Base-by-base conservation (phyloP, 1,140 invertebrate genomes). In the Atta colombica region DNA sequence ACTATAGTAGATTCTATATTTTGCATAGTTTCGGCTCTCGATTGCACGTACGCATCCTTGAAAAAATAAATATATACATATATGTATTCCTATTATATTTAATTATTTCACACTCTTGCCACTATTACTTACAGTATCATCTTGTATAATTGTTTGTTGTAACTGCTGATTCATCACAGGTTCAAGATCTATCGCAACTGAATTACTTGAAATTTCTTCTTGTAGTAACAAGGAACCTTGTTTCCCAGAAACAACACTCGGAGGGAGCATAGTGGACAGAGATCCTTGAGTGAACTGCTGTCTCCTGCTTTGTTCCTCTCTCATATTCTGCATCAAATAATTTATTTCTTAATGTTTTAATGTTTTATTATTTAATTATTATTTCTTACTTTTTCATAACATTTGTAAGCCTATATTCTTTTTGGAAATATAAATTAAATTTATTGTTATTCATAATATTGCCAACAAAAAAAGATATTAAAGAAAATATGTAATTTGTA, bases 1-100 rank as follows among this genome's bases (percentile, higher is more conserved):
- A 99, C 98, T 93, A 99, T 99, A 45, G 99, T 99, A 14, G 98
- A 98, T 95, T 99, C 99, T 93, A 99, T 99, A 94, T 98, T 99
- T 94, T 99, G 98, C 99, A 99, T 99, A 0, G 99, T 99, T 94
- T 99, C 98, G 53, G 98, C 98, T 91, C 99, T 96, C 93, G 98
- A 98, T 93, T 98, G 97, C 31, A 99, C 96, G 96, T 99, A 99
- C 31, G 97, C 96, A 93, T 99, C 98, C 96, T 97, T 90, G 12
- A 94, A 94, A 45, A 87, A 77, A 69, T 7, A 81, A 1, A 71
- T 21, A 66, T 21, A 21, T 18, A 18, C 58, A 66, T 21, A 21
- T 18, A 18, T 61, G 55, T 60, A 71, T 60, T 58, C 65, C 49
- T 49, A 66, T 61, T 35, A 66, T 39, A 84, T 87, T 80, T n/a